Conservation (phyloP, 2,113 vertebrate genomes). For the Hippocampus comes region DNA sequence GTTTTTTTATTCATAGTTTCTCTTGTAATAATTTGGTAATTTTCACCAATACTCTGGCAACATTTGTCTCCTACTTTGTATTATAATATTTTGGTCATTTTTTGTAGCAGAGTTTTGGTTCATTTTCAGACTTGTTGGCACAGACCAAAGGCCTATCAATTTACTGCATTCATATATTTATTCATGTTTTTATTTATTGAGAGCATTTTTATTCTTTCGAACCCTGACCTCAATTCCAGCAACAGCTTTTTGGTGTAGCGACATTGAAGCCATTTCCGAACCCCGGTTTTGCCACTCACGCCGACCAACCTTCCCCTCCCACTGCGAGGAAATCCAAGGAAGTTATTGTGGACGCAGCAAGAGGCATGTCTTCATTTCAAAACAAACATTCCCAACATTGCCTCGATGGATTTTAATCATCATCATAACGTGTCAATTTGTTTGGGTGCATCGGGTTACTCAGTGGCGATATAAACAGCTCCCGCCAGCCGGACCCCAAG, state of each 20-base stretch:
- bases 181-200: too few relatives aligned
- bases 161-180: neutral
- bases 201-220: neutral
- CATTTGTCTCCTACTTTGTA: too few relatives aligned
- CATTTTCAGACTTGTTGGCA: neutral
- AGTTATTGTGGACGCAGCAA: neutral
- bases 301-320: too few relatives aligned
- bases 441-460: neutral
- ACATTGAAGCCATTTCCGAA: neutral
- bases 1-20: too few relatives aligned
- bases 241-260: neutral
- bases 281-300: neutral
- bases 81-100: neutral
- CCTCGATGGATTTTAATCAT: neutral
- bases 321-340: neutral
- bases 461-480: neutral
- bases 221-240: neutral
- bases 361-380: neutral
- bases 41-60: too few relatives aligned
- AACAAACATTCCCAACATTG: conserved; percentile 1
- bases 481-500: neutral
- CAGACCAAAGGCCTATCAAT: neutral
- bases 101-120: too few relatives aligned
- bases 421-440: conserved; percentile 5
- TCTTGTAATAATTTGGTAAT: neutral